Percentiles rank a stretch among this genome's conserved stretches.
phyloP scores from a whole-genome alignment of 1,140 invertebrate species.

The Drosophila sturtevanti region DNA sequence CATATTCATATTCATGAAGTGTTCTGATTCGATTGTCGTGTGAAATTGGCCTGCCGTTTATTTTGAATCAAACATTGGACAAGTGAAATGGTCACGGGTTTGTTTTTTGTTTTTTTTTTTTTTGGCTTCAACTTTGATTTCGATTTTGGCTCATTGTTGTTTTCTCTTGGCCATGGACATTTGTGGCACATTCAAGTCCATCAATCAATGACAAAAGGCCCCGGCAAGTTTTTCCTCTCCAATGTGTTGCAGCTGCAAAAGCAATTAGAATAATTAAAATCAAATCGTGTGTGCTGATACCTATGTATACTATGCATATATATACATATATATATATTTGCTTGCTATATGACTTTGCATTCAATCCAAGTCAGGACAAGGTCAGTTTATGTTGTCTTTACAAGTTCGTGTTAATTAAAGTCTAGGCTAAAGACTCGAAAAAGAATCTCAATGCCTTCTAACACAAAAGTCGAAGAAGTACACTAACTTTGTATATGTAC shows the following conservation, averaged over 20 bases:
- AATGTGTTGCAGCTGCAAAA: conserved; percentile 30
- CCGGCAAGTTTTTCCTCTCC: neutral
- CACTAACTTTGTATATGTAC: neutral
- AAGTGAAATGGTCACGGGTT: conserved; percentile 55
- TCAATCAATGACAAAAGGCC: conserved; percentile 59
- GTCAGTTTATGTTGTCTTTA: conserved; percentile 42
- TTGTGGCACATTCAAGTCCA: conserved; percentile 34
- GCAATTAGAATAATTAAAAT: conserved; percentile 68
- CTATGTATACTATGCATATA: too few species aligned
- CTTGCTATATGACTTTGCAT: neutral
- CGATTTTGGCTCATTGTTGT: conserved; percentile 15
- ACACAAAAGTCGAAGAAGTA: conserved; percentile 25
- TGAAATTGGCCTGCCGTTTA: conserved; percentile 43
- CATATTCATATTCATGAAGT: conserved; percentile 61
- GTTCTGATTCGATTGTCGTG: conserved; percentile 46
- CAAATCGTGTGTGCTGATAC: conserved; percentile 1
- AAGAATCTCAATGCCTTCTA: conserved; percentile 50
- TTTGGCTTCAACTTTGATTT: conserved; percentile 22
- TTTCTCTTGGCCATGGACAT: conserved; percentile 21
- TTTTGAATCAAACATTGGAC: conserved; percentile 37
- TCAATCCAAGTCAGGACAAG: conserved; percentile 33
- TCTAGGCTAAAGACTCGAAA: conserved; percentile 39
- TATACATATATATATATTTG: neutral
- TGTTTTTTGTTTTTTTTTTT: conserved; percentile 32
- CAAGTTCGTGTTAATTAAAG: conserved; percentile 60